Evolutionary conservation across 2,888 invertebrate species (phyloP).

Genomic region (Drosophila cognata): DNA sequence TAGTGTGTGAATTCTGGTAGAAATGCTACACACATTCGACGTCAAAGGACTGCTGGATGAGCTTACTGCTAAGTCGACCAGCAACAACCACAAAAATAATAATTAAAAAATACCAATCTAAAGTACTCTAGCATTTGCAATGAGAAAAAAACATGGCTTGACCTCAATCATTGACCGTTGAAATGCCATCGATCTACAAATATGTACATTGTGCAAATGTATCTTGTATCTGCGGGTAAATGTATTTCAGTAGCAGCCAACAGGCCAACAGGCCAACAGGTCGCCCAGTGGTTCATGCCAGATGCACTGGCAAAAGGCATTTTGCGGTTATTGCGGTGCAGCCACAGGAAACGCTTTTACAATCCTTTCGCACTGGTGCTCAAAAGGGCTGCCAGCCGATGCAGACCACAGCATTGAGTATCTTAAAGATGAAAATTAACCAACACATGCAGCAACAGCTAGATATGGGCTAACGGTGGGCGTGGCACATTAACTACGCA

Average conservation of each 20-base stretch:
- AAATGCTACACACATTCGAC: not conserved
- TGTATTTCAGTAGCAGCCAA: slow-evolving; percentile 38
- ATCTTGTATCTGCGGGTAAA: slow-evolving; percentile 18
- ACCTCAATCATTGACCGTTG: slow-evolving; percentile 10
- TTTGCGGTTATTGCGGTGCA: slow-evolving; percentile 66
- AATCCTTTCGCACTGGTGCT: slow-evolving; percentile 36
- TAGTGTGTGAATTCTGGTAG: not conserved
- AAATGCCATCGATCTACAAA: slow-evolving; percentile 18
- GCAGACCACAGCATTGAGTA: slow-evolving; percentile 74
- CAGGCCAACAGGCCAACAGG: slow-evolving; percentile 19
- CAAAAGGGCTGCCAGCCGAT: slow-evolving; percentile 32
- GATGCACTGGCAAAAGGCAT: slow-evolving; percentile 64
- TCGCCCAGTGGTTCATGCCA: slow-evolving; percentile 10
- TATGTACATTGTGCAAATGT: slow-evolving; percentile 15
- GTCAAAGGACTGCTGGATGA: not conserved
- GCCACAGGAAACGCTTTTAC: slow-evolving; percentile 69
- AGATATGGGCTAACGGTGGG: slow-evolving; percentile 1
- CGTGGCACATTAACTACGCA: slow-evolving; percentile 70
- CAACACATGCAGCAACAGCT: slow-evolving; percentile 41
- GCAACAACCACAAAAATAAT: not conserved
- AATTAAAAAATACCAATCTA: not conserved
- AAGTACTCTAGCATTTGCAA: not conserved
- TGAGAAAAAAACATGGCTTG: not conserved
- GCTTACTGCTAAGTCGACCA: not conserved
- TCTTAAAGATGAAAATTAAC: slow-evolving; percentile 79